Base-by-base conservation (phyloP, 2,888 invertebrate species). In the Keiferia lycopersicella region DNA sequence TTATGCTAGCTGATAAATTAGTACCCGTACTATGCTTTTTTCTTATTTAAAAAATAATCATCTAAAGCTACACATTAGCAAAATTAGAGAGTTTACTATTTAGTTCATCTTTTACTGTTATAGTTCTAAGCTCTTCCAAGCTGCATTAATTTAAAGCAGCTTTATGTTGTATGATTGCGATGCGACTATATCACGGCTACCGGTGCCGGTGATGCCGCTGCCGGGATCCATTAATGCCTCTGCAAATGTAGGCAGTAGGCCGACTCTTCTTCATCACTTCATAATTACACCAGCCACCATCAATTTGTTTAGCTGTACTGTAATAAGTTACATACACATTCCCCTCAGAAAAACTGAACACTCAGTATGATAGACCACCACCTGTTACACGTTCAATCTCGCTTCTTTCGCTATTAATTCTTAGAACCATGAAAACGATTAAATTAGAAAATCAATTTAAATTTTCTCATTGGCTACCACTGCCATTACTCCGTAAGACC, bases 271-370 rank as follows among this genome's bases (percentile, higher is more conserved):
- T 80, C 79, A 79, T 81, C 76, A 74, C 73, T 77, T 78, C 77
- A 79, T 84, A 82, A 82, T 82, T 81, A 80, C 76, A 73, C 70
- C 69, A 71, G 73, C 73, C 74, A 74, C 73, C 69, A 68, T 77
- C 75, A 79, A 80, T 81, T 78, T 79, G 72, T 78, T 73, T 71
- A 73, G 70, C 71, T 72, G 64, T 62, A 66, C 30, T 59, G 69
- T 71, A 72, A 67, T 65, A 62, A 68, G 68, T 73, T 71, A 66
- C 69, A 68, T 70, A 67, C 69, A 66, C 67, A 66, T 22, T 56
- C 63, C 66, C 62, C 38, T 51, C 56, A 61, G 50, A 66, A 65
- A 65, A 65, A 65, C 26, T 41, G 11, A 56, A 64, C 20, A 10
- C 30, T n/a, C 12, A 8, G 16, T 26, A 30, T 57, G 45, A 39